Conservation (phyloP, 2,888 invertebrate species). For the Diaperis boleti region DNA sequence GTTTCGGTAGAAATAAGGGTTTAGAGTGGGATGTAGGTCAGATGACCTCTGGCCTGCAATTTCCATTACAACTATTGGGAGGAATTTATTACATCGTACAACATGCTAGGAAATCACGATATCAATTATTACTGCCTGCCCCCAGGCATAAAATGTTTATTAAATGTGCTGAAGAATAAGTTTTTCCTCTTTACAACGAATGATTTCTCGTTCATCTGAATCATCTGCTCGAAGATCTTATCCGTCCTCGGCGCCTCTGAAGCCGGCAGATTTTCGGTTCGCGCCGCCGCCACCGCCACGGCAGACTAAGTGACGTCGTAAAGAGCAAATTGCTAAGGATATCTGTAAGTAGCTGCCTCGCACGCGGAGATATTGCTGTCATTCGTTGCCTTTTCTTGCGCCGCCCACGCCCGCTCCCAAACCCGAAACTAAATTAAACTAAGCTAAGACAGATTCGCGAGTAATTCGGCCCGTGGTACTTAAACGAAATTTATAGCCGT, state of each 20-base stretch:
- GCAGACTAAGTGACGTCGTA: constrained; percentile 60
- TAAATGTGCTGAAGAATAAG: no score
- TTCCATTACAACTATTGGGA: no score
- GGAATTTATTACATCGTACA: no score
- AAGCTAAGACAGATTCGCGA: constrained; percentile 37
- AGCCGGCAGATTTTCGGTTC: constrained; percentile 40
- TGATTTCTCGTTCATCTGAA: no score
- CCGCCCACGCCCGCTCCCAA: constrained; percentile 13
- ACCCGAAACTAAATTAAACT: constrained; percentile 42
- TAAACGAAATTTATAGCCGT: constrained; percentile 30
- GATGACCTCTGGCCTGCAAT: no score
- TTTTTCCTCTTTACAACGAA: no score
- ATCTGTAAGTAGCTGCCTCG: constrained; percentile 60
- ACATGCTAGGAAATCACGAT: no score
- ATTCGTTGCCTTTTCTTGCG: constrained; percentile 53
- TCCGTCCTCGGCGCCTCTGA: no score
- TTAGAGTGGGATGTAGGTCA: no score
- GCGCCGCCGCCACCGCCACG: constrained; percentile 42
- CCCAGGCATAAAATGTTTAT: no score
- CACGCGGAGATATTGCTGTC: constrained; percentile 60
- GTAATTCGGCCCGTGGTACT: constrained; percentile 31
- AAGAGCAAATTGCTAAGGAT: constrained; percentile 63
- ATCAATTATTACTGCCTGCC: no score
- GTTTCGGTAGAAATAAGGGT: constrained; percentile 24
- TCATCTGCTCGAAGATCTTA: no score